Base-by-base conservation (phyloP, 2,888 invertebrate genomes). In the Trissoscelio sp. region DNA sequence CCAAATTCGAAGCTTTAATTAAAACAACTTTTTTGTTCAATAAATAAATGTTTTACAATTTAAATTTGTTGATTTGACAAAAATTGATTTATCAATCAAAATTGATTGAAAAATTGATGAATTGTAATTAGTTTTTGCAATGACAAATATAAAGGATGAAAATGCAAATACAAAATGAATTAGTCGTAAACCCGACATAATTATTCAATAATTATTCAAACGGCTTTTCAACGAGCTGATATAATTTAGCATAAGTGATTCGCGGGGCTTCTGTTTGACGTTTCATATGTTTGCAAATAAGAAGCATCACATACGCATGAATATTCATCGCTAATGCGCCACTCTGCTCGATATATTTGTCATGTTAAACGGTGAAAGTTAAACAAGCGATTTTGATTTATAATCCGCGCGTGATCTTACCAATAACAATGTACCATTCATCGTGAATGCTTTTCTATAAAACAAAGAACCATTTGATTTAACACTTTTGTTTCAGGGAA, bases 301-400 rank as follows among this genome's bases (percentile, higher is more conserved):
- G 46, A 11, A 18, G 34, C 20, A 24, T 28, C 48, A 20, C 7
- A n/a, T n/a, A 58, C 16, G 48, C 34, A 69, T 77, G 62, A 77
- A 77, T 77, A 77, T 69, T 77, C 62, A 77, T 55, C 2, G 37
- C 2, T 24, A 2, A 9, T n/a, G 37, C 28, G 39, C 51, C 31
- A 22, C 31, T 24, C 7, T 75, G 67, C 60, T 37, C 77, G 77
- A 77, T 58, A 78, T 78, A 70, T 78, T 78, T 78, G 78, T 78
- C 46, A 78, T 72, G 72, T 22, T 78, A 66, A 78, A 66, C 44
- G 51, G 70, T 46, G 78, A 72, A 57, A 72, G 78, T 64, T n/a
- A 53, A 20, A 62, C 37, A 28, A 34, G 46, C 31, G 37, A 46
- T 44, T 78, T 70, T 77, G 53, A 55, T 34, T 55, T 55, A 55